Percentiles rank a stretch among this genome's conserved stretches.
Evolutionary conservation across 2,888 invertebrate genomes (phyloP).

Genomic region (Orthosia incerta): DNA sequence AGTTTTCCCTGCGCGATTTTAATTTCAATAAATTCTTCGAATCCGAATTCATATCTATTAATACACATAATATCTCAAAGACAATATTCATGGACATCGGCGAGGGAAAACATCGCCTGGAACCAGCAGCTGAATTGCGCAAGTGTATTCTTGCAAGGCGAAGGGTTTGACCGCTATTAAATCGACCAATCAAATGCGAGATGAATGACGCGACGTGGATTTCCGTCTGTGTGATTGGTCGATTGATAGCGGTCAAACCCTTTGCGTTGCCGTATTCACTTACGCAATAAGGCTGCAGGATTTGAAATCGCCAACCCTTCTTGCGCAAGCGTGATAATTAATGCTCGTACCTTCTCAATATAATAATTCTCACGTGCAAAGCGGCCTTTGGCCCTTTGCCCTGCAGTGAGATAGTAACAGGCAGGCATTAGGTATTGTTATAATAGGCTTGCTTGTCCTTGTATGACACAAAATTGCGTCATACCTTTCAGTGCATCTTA

Average conservation of each 20-base stretch:
- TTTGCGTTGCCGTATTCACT: too few relatives aligned
- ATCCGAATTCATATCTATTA: neutral
- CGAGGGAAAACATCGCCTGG: too few relatives aligned
- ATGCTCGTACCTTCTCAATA: neutral
- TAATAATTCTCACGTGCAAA: neutral
- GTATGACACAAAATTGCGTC: neutral
- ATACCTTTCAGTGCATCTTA: conserved; percentile 5
- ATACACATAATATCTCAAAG: neutral
- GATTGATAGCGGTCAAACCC: too few relatives aligned
- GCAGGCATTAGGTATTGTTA: neutral
- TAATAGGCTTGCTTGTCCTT: neutral
- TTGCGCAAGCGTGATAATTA: neutral
- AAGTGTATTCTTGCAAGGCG: too few relatives aligned
- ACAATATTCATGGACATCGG: neutral
- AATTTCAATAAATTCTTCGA: neutral
- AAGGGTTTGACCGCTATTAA: too few relatives aligned
- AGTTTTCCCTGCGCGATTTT: neutral
- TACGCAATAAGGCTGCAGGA: too few relatives aligned
- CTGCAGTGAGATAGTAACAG: neutral
- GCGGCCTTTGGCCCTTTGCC: neutral
- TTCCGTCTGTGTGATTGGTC: too few relatives aligned
- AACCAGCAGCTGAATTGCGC: too few relatives aligned
- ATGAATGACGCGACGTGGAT: too few relatives aligned
- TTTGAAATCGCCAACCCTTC: neutral
- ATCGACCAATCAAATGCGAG: too few relatives aligned